These are phyloP conservation scores for Bhutanitis thaidina DNA, from an alignment of 2,888 invertebrate species.

Conservation along the genomic window DNA sequence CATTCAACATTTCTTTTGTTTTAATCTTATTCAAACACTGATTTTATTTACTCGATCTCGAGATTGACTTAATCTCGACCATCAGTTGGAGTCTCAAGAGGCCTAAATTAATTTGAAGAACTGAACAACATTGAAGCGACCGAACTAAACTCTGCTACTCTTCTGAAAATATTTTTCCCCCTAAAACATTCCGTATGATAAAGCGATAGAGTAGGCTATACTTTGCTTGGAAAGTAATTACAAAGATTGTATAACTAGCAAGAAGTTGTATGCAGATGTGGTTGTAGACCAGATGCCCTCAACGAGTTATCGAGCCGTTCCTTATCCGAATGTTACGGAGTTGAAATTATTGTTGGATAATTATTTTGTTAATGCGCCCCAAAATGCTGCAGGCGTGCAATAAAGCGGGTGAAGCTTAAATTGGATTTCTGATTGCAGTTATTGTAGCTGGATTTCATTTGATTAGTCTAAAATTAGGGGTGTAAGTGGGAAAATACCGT, in stretches of 20 bases:
- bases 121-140: conserved; percentile 50
- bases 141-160: conserved; percentile 17
- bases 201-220: conserved; percentile 24
- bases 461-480: not conserved
- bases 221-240: conserved; percentile 5
- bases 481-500: too few relatives aligned
- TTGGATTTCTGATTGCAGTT: conserved; percentile 2
- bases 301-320: conserved; percentile 44
- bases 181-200: conserved; percentile 32
- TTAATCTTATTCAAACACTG: conserved; percentile 43
- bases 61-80: conserved; percentile 64
- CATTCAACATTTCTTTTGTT: conserved; percentile 21
- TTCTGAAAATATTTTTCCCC: conserved; percentile 8
- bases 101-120: conserved; percentile 73
- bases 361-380: conserved; percentile 60
- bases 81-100: conserved; percentile 60
- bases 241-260: conserved; percentile 32
- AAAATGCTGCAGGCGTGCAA: conserved; percentile 26
- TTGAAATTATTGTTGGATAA: conserved; percentile 61
- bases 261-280: conserved; percentile 46
- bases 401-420: not conserved
- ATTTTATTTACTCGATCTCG: conserved; percentile 60
- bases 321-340: conserved; percentile 50
- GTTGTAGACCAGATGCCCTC: conserved; percentile 68
- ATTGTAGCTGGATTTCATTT: not conserved